Evolutionary conservation across 2,797 vertebrate genomes (phyloP), one percentile per base, ranked within the genome.

Genomic region (Periparus ater): DNA sequence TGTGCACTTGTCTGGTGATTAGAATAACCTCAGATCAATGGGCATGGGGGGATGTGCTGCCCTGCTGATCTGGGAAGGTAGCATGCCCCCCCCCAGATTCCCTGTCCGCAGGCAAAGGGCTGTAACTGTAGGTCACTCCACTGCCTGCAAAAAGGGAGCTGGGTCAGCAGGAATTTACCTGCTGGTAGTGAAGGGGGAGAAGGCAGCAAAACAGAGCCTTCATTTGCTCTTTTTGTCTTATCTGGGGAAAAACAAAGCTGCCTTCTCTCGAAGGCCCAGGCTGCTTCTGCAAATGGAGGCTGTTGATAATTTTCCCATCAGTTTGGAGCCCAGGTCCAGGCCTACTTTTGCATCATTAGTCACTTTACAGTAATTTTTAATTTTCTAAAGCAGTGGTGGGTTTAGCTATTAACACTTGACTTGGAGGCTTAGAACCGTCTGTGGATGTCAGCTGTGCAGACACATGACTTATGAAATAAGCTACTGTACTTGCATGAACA

Each of bases 401-500:
- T 95, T 95, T 86, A 88, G 85, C 90, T 73, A 48, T 83, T 85
- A 79, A 65, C 58, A 76, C 85, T 93, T 85, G 70, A 60, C 85
- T 91, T 66, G 57, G 82, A 93, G 92, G 77, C 82, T 92, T 79
- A 75, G 57, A 70, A 26, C 78, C 34, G 55, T 68, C 36, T 45
- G 32, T 45, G 60, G 76, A 57, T 71, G 89, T 91, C 93, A 96
- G 94, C 85, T 92, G 71, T 61, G 77, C 91, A 92, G 93, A 86
- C 94, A 80, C 81, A 86, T 89, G 88, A 62, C 89, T 89, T 92
- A 19, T 0, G 77, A 93, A 91, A 92, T 94, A 66, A 91, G 88
- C 72, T 73, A 27, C 90, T 93, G 85, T 62, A 76, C 90, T 95
- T 95, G 86, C 84, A 92, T 62, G 73, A 87, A 87, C 48, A 32